A percentile compares a stretch with the other conserved stretches of the same genome.
phyloP scores from a whole-genome alignment of 2,797 vertebrate species.

The Anomalospiza imberbis region DNA sequence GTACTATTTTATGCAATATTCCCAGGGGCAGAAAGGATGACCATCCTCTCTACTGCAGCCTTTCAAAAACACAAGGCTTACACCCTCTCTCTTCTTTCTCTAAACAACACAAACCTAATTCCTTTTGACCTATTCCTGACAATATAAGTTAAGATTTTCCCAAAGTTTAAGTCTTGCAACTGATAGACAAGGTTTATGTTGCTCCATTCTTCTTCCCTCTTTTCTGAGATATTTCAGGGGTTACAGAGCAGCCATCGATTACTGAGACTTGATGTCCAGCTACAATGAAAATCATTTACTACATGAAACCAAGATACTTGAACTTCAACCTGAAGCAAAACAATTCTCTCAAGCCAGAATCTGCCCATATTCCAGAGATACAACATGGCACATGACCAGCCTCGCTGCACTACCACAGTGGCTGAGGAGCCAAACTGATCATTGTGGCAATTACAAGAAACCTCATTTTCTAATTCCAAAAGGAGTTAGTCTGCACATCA shows the following conservation, averaged over 20 bases:
- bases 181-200: background rate
- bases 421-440: background rate
- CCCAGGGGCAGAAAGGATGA: background rate
- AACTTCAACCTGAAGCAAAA: background rate
- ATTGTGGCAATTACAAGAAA: background rate
- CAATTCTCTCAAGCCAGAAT: background rate
- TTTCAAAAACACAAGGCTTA: background rate
- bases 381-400: fast-evolving
- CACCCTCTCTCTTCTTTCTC: background rate
- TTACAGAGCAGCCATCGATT: background rate
- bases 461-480: background rate
- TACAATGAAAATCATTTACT: background rate
- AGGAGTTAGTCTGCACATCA: background rate
- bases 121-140: background rate
- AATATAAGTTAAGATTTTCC: background rate
- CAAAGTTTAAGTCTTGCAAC: background rate
- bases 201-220: background rate
- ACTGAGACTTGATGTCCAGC: background rate
- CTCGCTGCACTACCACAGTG: background rate
- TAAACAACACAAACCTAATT: background rate
- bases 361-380: background rate
- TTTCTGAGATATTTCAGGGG: background rate
- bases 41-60: background rate
- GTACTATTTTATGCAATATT: background rate
- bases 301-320: background rate